phyloP scores from a whole-genome alignment of 2,888 invertebrate species.

The Crioceris asparagi region DNA sequence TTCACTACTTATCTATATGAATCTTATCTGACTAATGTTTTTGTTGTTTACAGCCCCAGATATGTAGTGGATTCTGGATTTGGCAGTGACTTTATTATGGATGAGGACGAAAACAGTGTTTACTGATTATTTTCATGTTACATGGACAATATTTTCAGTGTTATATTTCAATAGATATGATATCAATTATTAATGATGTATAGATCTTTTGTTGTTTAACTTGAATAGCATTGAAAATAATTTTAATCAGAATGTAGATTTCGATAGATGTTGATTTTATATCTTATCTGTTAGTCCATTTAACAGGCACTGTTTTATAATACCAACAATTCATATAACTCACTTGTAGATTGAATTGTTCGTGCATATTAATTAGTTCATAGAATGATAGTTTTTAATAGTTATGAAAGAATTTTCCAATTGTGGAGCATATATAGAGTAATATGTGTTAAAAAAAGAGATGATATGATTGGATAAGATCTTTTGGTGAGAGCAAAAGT shows the following conservation, averaged over 20 bases:
- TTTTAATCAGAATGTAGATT: too few species aligned
- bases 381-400: too few species aligned
- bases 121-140: neutral
- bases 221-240: neutral
- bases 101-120: constrained; percentile 56
- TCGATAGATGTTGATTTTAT: too few species aligned
- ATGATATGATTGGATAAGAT: constrained; percentile 13
- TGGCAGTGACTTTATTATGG: constrained; percentile 73
- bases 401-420: neutral
- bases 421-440: constrained; percentile 3
- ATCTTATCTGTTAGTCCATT: too few species aligned
- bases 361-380: too few species aligned
- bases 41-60: constrained; percentile 50
- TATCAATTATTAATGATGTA: neutral
- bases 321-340: neutral
- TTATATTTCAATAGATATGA: neutral
- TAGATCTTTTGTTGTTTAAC: neutral
- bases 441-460: constrained; percentile 7
- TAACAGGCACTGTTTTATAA: too few species aligned
- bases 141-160: neutral
- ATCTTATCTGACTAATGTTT: too few species aligned
- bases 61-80: constrained; percentile 71
- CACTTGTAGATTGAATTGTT: too few species aligned
- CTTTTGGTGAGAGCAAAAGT: constrained; percentile 39
- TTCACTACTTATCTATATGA: too few species aligned